Evolutionary conservation across 2,113 vertebrate genomes (phyloP).

Genomic region (Lampris incognitus): DNA sequence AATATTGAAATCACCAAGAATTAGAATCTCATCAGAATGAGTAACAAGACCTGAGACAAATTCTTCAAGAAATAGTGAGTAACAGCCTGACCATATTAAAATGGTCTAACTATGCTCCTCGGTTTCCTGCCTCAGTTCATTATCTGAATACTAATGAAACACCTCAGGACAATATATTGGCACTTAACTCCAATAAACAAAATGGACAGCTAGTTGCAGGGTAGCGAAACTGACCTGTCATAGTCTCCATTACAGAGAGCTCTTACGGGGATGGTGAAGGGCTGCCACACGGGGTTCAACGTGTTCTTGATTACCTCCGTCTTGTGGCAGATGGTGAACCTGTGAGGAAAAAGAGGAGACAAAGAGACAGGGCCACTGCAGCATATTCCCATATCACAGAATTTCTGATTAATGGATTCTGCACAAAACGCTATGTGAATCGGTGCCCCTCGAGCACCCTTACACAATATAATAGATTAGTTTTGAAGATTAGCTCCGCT

Average conservation of each 20-base stretch:
- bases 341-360: conserved; percentile 45
- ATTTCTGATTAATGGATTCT: too few relatives aligned
- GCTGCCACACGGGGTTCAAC: conserved; percentile 95
- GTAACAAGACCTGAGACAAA: too few relatives aligned
- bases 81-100: too few relatives aligned
- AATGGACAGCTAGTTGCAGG: not conserved
- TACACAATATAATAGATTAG: too few relatives aligned
- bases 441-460: too few relatives aligned
- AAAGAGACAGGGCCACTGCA: conserved; percentile 33
- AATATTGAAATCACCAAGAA: too few relatives aligned
- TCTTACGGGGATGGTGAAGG: conserved; percentile 95
- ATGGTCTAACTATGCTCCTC: too few relatives aligned
- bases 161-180: not conserved
- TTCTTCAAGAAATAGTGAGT: too few relatives aligned
- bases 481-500: too few relatives aligned
- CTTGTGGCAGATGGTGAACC: conserved; percentile 87
- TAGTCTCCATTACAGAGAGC: conserved; percentile 97
- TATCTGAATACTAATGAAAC: not conserved
- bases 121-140: not conserved
- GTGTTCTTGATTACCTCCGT: conserved; percentile 90
- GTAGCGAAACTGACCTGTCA: conserved; percentile 86
- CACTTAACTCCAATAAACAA: not conserved
- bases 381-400: not conserved
- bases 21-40: too few relatives aligned
- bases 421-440: too few relatives aligned